A percentile compares a stretch with the other conserved stretches of the same genome.
phyloP scores from a whole-genome alignment of 2,797 vertebrate species.

The Phalloptychus januarius region DNA sequence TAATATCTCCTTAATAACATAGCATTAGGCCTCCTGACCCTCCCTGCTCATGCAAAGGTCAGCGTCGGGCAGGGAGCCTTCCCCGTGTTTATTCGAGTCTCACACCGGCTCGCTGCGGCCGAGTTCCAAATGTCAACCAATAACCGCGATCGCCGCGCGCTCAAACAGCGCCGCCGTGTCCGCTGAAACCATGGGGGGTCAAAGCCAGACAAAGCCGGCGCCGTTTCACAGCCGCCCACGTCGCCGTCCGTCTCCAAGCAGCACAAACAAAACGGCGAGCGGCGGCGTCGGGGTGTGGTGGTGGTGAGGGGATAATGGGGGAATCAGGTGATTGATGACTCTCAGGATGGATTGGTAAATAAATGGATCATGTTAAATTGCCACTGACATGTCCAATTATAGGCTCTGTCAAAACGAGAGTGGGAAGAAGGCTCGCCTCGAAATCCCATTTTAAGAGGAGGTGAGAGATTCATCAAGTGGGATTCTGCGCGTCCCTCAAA shows the following conservation, averaged over 20 bases:
- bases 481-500: constrained; percentile 45
- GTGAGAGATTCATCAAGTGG: constrained; percentile 74
- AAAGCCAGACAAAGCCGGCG: constrained; percentile 56
- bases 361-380: constrained; percentile 84
- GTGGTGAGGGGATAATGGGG: constrained; percentile 25
- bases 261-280: constrained; percentile 27
- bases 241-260: constrained; percentile 26
- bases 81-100: constrained; percentile 75
- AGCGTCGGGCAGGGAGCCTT: constrained; percentile 66
- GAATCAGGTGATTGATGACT: constrained; percentile 77
- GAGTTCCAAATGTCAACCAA: constrained; percentile 80
- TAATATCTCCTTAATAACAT: constrained; percentile 73
- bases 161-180: constrained; percentile 71
- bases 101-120: constrained; percentile 54
- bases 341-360: constrained; percentile 78
- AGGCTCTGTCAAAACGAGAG: constrained; percentile 76
- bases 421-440: constrained; percentile 62
- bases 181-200: constrained; percentile 60
- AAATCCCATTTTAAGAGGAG: constrained; percentile 74
- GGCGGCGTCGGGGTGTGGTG: constrained; percentile 26
- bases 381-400: constrained; percentile 83
- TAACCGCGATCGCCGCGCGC: constrained; percentile 70
- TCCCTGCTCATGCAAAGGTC: constrained; percentile 75
- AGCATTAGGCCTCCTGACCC: constrained; percentile 70
- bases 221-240: constrained; percentile 34